A percentile compares a stretch with the other conserved stretches of the same genome.
Evolutionary conservation across 2,888 invertebrate genomes (phyloP).

Genomic region (Drosophila histrio): DNA sequence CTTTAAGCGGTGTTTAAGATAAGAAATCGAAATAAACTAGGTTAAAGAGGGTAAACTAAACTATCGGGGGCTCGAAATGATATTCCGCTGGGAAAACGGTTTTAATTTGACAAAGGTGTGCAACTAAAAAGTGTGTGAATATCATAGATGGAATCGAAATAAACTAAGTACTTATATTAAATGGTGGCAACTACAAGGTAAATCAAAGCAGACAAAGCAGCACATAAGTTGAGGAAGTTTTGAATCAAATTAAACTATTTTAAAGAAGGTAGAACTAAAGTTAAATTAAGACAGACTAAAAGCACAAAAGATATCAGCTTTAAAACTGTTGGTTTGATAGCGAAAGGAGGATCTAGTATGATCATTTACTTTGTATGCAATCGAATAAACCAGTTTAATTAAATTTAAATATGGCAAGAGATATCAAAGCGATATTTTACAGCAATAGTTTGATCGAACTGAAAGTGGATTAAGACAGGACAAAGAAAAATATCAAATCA

Average conservation of each 20-base stretch:
- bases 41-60: conserved; percentile 13
- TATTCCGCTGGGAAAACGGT: neutral
- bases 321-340: too few species aligned
- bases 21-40: neutral
- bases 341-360: too few species aligned
- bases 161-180: neutral
- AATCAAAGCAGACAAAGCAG: neutral
- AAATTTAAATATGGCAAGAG: too few species aligned
- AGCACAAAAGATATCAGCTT: too few species aligned
- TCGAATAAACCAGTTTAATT: too few species aligned
- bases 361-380: too few species aligned
- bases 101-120: neutral
- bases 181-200: too few species aligned
- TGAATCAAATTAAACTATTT: neutral
- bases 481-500: too few species aligned
- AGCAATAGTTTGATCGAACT: too few species aligned
- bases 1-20: conserved; percentile 9
- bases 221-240: neutral
- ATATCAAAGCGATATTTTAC: too few species aligned
- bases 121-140: neutral
- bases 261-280: neutral
- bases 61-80: neutral
- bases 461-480: too few species aligned
- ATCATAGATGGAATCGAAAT: neutral
- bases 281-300: too few species aligned